A percentile compares a stretch with the other conserved stretches of the same genome.
Evolutionary conservation across 2,888 invertebrate species (phyloP).

Genomic region (Amphipyra tragopoginis): DNA sequence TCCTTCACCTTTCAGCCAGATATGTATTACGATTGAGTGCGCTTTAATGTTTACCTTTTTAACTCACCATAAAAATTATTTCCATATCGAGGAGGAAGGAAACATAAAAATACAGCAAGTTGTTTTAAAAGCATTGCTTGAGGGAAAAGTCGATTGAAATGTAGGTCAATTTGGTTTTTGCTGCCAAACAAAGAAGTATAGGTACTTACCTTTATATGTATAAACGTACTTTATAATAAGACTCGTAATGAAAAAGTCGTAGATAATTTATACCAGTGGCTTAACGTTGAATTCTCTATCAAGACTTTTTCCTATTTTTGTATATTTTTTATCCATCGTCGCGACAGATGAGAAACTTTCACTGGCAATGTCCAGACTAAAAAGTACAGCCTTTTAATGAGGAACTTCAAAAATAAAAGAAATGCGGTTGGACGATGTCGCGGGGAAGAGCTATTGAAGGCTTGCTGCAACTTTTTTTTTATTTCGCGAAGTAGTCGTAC

Average conservation of each 20-base stretch:
- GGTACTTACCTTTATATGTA: background rate
- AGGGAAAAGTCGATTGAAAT: background rate
- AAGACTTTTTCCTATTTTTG: conserved; percentile 40
- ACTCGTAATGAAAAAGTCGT: conserved; percentile 5
- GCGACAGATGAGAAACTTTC: conserved; percentile 52
- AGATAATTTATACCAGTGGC: conserved; percentile 32
- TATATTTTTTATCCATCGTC: conserved; percentile 34
- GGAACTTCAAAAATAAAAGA: conserved; percentile 55
- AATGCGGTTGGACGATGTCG: conserved; percentile 38
- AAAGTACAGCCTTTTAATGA: conserved; percentile 51
- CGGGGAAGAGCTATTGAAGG: conserved; percentile 44
- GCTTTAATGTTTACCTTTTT: conserved; percentile 2
- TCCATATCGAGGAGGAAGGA: background rate
- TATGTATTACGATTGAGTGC: background rate
- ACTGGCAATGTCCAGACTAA: conserved; percentile 45
- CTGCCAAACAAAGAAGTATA: background rate
- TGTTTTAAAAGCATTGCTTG: background rate
- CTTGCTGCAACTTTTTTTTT: conserved; percentile 20
- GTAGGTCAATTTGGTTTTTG: background rate
- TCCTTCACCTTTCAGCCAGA: conserved; percentile 8
- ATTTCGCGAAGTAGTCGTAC: conserved; percentile 18
- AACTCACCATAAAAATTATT: background rate
- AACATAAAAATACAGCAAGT: background rate
- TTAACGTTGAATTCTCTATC: conserved; percentile 38
- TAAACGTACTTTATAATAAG: background rate